Evolutionary conservation across 2,888 invertebrate species (phyloP).

Genomic region (Chrysopilus asiliformis): DNA sequence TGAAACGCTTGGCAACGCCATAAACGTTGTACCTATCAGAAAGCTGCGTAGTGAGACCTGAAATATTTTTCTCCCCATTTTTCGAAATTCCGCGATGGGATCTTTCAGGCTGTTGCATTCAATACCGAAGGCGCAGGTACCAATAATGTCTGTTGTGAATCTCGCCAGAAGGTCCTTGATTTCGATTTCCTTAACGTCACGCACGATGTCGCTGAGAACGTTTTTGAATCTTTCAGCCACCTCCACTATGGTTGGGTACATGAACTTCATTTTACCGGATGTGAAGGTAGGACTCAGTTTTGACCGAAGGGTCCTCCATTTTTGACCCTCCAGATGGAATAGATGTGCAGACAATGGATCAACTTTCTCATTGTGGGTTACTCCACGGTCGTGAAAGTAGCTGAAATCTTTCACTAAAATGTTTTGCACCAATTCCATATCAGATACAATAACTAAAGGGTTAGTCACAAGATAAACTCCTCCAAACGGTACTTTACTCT

Average conservation of each 20-base stretch:
- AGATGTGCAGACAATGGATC: slow-evolving; percentile 34
- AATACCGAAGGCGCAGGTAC: slow-evolving; percentile 38
- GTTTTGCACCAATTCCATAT: slow-evolving; percentile 20
- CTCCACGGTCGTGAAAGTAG: slow-evolving; percentile 29
- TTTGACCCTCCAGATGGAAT: slow-evolving; percentile 29
- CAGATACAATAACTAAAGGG: slow-evolving; percentile 19
- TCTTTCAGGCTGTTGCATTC: slow-evolving; percentile 36
- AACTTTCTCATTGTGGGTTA: slow-evolving; percentile 26
- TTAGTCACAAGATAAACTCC: slow-evolving; percentile 22
- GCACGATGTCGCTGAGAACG: slow-evolving; percentile 14
- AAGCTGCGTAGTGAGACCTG: slow-evolving; percentile 10
- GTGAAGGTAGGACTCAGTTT: slow-evolving; percentile 39
- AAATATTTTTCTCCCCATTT: slow-evolving; percentile 19
- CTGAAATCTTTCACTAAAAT: slow-evolving; percentile 33
- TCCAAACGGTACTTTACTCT: slow-evolving; percentile 19
- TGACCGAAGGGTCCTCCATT: slow-evolving; percentile 37
- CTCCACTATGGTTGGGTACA: slow-evolving; percentile 24
- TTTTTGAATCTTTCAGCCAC: slow-evolving; percentile 12
- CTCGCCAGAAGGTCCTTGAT: slow-evolving; percentile 33
- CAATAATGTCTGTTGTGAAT: slow-evolving; percentile 40
- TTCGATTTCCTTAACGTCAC: slow-evolving; percentile 22
- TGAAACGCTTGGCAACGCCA: slow-evolving; percentile 10
- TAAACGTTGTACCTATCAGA: background rate
- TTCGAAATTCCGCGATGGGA: slow-evolving; percentile 31
- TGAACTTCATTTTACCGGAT: slow-evolving; percentile 34